A percentile compares a stretch with the other conserved stretches of the same genome.
Evolutionary conservation across 2,797 vertebrate species (phyloP).

Genomic region (Pteronotus mesoamericanus): DNA sequence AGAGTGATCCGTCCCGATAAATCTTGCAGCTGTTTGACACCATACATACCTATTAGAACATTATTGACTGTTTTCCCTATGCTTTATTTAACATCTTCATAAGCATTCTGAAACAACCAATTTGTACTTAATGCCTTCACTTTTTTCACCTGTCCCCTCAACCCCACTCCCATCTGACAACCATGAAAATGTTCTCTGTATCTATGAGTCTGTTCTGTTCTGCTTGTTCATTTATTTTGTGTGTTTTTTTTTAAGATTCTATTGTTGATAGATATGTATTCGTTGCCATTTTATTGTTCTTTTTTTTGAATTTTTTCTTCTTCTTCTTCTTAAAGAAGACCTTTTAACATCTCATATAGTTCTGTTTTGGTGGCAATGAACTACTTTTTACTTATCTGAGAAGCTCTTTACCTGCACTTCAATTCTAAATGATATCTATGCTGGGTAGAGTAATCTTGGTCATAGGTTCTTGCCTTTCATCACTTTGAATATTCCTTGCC

Average conservation of each 20-base stretch:
- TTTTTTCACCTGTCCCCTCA: background rate
- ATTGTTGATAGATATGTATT: background rate
- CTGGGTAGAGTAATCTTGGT: background rate
- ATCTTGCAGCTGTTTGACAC: background rate
- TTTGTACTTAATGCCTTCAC: background rate
- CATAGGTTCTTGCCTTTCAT: background rate
- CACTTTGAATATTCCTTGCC: background rate
- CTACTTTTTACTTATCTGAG: background rate
- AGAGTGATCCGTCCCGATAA: background rate
- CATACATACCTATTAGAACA: background rate
- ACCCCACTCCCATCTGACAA: background rate
- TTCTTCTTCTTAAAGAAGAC: background rate
- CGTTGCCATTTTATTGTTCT: background rate
- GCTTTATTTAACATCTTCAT: background rate
- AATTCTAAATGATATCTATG: background rate
- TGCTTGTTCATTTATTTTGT: background rate
- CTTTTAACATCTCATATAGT: background rate
- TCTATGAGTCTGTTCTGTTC: background rate
- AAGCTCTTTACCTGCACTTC: background rate
- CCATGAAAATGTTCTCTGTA: background rate
- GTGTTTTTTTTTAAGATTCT: background rate
- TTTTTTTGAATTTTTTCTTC: background rate
- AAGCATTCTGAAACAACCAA: background rate
- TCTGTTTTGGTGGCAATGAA: background rate
- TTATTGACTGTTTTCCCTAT: background rate